These are phyloP conservation scores for Telmatochromis brachygnathus DNA, from an alignment of 2,113 vertebrate species.

Conservation along the genomic window DNA sequence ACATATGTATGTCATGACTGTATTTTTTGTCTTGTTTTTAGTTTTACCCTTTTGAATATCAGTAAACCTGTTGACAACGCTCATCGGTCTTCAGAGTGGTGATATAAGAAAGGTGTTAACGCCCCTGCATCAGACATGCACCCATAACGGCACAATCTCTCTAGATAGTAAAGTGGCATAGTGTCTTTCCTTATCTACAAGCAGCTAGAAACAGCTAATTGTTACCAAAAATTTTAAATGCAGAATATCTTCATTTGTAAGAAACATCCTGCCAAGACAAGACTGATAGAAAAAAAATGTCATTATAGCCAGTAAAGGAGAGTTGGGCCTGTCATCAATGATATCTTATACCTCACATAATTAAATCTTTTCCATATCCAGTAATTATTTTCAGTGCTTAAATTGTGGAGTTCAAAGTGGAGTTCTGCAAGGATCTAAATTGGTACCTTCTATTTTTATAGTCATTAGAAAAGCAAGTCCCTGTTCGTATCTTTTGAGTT, in stretches of 20 bases:
- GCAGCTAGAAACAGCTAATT: neutral
- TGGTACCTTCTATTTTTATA: neutral
- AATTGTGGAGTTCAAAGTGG: neutral
- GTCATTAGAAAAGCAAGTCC: neutral
- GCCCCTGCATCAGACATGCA: too few species aligned
- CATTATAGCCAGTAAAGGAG: neutral
- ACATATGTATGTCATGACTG: too few species aligned
- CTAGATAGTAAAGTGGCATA: neutral
- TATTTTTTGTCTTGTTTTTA: too few species aligned
- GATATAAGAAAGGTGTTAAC: too few species aligned
- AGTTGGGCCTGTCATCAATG: neutral
- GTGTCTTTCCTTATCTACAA: neutral
- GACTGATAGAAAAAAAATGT: neutral
- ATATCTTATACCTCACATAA: fast-evolving
- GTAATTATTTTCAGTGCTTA: neutral
- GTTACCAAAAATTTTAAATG: neutral
- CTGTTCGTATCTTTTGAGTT: neutral
- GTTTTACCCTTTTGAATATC: too few species aligned
- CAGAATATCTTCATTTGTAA: neutral
- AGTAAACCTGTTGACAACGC: too few species aligned
- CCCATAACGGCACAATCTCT: too few species aligned
- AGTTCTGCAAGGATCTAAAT: neutral
- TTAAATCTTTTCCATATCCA: neutral
- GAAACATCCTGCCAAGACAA: neutral
- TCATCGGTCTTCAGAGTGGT: too few species aligned